These are phyloP conservation scores for Acrobasis consociella DNA, from an alignment of 2,888 invertebrate species.

Conservation along the genomic window DNA sequence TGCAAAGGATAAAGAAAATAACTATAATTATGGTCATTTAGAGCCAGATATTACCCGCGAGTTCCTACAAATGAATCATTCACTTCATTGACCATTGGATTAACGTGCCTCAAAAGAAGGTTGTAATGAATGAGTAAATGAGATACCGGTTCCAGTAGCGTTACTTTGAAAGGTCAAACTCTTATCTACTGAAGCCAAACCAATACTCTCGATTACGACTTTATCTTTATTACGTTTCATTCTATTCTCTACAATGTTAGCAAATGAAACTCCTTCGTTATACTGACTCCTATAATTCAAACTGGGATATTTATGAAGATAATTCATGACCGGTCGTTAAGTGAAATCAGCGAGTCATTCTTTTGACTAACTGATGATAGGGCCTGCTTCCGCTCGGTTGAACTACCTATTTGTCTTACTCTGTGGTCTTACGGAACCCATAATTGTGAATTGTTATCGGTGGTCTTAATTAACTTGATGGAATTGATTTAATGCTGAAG, in stretches of 20 bases:
- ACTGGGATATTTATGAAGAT: neutral
- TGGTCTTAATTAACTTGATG: conserved; percentile 12
- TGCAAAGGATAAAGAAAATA: no score
- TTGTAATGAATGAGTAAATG: neutral
- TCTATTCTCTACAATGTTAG: neutral
- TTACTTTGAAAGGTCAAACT: neutral
- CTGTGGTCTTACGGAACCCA: conserved; percentile 1
- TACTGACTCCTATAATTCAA: neutral
- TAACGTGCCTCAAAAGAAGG: neutral
- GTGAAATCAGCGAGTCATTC: conserved; percentile 25
- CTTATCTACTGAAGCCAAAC: neutral
- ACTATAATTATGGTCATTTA: no score
- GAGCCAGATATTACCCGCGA: no score
- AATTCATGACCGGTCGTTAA: conserved; percentile 8
- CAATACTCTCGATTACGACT: neutral
- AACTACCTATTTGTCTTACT: conserved; percentile 18
- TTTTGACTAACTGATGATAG: conserved; percentile 25
- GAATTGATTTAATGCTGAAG: conserved; percentile 1
- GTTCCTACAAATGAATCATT: neutral
- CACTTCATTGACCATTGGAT: neutral
- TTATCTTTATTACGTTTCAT: neutral
- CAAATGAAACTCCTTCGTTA: neutral
- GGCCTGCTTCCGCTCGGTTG: conserved; percentile 23
- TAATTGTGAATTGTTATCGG: conserved; percentile 6
- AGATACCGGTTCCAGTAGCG: neutral